Percentiles rank a stretch among this genome's conserved stretches.
Conservation (phyloP, 2,888 invertebrate species). For the Carabus problematicus region DNA sequence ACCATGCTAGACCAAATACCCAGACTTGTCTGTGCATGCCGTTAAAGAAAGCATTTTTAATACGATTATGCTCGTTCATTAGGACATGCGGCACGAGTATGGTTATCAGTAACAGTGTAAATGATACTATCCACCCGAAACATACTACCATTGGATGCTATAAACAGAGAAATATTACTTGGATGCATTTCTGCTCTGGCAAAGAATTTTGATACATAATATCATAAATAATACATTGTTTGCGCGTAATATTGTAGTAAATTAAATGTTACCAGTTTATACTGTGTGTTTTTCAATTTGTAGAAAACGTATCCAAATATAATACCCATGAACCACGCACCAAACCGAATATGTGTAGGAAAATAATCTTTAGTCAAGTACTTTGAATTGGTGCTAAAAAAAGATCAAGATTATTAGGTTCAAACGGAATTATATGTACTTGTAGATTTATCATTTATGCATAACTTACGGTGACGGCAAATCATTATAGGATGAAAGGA, state of each 20-base stretch:
- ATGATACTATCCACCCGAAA: slow-evolving; percentile 23
- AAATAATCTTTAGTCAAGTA: slow-evolving; percentile 8
- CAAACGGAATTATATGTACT: background rate
- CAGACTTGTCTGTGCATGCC: slow-evolving; percentile 40
- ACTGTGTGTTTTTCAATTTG: background rate
- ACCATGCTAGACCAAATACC: slow-evolving; percentile 44
- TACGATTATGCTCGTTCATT: background rate
- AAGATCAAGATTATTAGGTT: background rate
- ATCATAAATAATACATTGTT: background rate
- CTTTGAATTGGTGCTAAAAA: background rate
- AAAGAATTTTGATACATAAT: too few relatives aligned
- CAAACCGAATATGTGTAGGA: slow-evolving; percentile 23
- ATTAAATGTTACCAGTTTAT: background rate
- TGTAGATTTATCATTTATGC: background rate
- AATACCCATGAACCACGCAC: slow-evolving; percentile 29
- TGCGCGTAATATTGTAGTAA: slow-evolving; percentile 5
- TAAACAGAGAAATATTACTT: background rate
- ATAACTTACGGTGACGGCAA: slow-evolving; percentile 21
- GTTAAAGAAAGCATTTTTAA: slow-evolving; percentile 27
- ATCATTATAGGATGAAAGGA: slow-evolving; percentile 17
- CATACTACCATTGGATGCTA: slow-evolving; percentile 9
- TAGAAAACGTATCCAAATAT: slow-evolving; percentile 25
- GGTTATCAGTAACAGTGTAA: slow-evolving; percentile 11
- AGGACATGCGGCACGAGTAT: slow-evolving; percentile 1
- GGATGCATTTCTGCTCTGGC: too few relatives aligned